phyloP scores from a whole-genome alignment of 2,113 vertebrate genomes.

The Epinephelus lanceolatus region DNA sequence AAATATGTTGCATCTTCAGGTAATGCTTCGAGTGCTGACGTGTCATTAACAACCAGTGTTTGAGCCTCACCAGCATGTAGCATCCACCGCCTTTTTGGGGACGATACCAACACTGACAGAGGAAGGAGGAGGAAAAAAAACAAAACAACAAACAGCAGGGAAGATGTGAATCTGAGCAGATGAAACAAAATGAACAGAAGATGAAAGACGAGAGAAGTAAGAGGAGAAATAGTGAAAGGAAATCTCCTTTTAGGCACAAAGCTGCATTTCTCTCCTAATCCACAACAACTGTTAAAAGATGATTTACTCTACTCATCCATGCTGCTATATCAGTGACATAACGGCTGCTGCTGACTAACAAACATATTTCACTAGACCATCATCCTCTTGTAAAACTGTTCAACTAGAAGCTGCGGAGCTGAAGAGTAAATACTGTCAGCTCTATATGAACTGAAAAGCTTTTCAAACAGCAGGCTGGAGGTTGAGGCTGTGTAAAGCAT shows the following conservation, averaged over 20 bases:
- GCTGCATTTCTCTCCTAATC: not conserved
- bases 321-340: not conserved
- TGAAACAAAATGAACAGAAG: constrained; percentile 32
- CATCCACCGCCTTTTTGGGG: constrained; percentile 15
- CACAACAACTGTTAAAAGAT: constrained; percentile 24
- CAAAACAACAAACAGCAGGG: constrained; percentile 11
- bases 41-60: constrained; percentile 22
- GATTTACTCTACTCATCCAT: constrained; percentile 6
- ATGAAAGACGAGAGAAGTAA: constrained; percentile 33
- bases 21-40: constrained; percentile 11
- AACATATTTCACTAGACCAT: not conserved
- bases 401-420: constrained; percentile 19
- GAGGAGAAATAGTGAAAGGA: constrained; percentile 27
- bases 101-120: not conserved
- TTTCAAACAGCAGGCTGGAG: constrained; percentile 51
- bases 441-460: constrained; percentile 32
- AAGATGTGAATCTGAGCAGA: constrained; percentile 30
- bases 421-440: constrained; percentile 44
- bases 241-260: constrained; percentile 15
- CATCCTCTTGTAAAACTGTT: constrained; percentile 7
- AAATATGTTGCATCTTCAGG: constrained; percentile 45
- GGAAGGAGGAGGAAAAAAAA: constrained; percentile 15
- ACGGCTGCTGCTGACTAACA: constrained; percentile 6
- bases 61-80: constrained; percentile 16
- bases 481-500: constrained; percentile 54